Base-by-base conservation (phyloP, 1,140 invertebrate genomes). In the Panagrolaimus sp. region DNA sequence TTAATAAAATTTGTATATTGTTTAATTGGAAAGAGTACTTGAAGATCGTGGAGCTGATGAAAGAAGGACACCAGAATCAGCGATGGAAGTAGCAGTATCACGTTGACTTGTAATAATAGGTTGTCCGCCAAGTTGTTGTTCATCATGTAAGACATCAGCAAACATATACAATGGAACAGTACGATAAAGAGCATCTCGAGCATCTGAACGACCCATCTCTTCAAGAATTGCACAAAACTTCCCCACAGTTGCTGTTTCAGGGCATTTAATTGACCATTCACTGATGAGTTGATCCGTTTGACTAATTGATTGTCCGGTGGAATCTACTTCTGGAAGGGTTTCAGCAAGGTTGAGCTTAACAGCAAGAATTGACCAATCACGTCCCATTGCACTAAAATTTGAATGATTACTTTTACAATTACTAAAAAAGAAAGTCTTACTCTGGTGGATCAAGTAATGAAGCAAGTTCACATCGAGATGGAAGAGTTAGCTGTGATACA, bases 281-380 rank as follows among this genome's bases (percentile, higher is more conserved):
- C 82, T 82, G 9, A 88, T 70, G 13, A 87, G 75, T 68, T 84
- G 78, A 63, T 86, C 84, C 3, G 86, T 87, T 31, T 84, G 81
- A 62, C 86, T 86, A 14, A 83, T 75, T 16, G 72, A 74, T 25
- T 74, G 78, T 48, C 82, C 78, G 48, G 81, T 77, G 9, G 75
- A 79, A 27, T 81, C 75, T 70, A 88, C 87, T 23, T 83, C 79
- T 11, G 87, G 87, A 14, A 88, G 71, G 62, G 84, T 82, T 57
- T 88, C 86, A 27, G 85, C 81, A 63, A 89, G 83, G 25, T 90
- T 90, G 38, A 92, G 83, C 69, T 88, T 86, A 0, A 92, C 88
- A 5, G 90, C 90, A 38, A 92, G 82, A 66, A 92, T 85, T 81
- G 90, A 91, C 91, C 91, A 92, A 80, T 92, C 91, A 71, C 88